Percentiles rank a stretch among this genome's conserved stretches.
phyloP scores from a whole-genome alignment of 2,797 vertebrate species.

The Phrynocephalus guinanensis region DNA sequence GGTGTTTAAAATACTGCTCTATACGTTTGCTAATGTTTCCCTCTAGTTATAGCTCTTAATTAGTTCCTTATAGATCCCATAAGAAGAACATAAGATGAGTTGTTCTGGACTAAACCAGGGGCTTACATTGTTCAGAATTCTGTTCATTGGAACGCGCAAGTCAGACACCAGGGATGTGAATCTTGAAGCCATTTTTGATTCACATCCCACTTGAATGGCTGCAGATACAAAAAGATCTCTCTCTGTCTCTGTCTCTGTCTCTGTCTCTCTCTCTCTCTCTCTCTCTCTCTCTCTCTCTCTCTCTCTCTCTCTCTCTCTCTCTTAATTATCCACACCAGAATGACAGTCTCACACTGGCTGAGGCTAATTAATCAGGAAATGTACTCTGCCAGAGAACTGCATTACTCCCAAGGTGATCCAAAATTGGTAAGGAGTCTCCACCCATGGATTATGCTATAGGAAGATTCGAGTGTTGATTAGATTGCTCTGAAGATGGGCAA shows the following conservation, averaged over 20 bases:
- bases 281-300: too few species aligned
- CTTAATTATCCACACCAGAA: not conserved
- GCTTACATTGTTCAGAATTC: too few species aligned
- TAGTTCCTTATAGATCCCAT: not conserved
- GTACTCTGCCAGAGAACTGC: not conserved
- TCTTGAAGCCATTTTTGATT: too few species aligned
- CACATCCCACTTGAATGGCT: too few species aligned
- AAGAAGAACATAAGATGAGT: not conserved
- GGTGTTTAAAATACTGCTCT: not conserved
- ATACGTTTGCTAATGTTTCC: slow-evolving; percentile 29
- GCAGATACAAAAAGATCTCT: too few species aligned
- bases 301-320: not conserved
- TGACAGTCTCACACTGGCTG: not conserved
- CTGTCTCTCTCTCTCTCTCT: too few species aligned
- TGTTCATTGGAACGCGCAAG: too few species aligned
- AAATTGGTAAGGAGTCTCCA: not conserved
- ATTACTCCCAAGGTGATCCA: not conserved
- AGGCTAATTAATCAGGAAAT: not conserved
- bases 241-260: too few species aligned
- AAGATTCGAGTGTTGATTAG: not conserved
- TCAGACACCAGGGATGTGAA: too few species aligned
- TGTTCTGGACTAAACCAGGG: not conserved
- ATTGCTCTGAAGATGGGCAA: not conserved
- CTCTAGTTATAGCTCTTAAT: not conserved
- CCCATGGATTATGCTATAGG: not conserved